A percentile compares a stretch with the other conserved stretches of the same genome.
Evolutionary conservation across 2,888 invertebrate species (phyloP).

Genomic region (Carterocephalus palaemon): DNA sequence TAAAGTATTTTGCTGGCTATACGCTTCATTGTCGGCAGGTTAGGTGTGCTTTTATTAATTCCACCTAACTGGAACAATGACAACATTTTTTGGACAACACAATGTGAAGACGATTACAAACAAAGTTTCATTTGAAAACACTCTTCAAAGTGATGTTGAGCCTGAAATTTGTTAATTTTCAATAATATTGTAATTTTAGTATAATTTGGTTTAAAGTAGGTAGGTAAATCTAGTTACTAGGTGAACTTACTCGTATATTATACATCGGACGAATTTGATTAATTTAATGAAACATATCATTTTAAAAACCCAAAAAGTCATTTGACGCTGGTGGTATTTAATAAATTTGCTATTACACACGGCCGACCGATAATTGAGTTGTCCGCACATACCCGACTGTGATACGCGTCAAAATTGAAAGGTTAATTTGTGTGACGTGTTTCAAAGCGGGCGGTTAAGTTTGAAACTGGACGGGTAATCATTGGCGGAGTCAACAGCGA

Average conservation of each 20-base stretch:
- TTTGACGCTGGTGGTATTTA: slow-evolving; percentile 16
- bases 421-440: slow-evolving; percentile 32
- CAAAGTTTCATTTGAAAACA: too few species aligned
- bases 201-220: too few species aligned
- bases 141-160: too few species aligned
- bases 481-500: slow-evolving; percentile 35
- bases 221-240: too few species aligned
- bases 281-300: too few species aligned
- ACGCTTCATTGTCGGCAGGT: slow-evolving; percentile 5
- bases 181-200: too few species aligned
- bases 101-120: too few species aligned
- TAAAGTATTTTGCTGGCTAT: slow-evolving; percentile 15
- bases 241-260: too few species aligned
- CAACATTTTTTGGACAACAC: too few species aligned
- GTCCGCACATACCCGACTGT: slow-evolving; percentile 20
- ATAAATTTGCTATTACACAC: slow-evolving; percentile 24
- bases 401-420: slow-evolving; percentile 27
- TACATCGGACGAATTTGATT: too few species aligned
- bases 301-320: slow-evolving; percentile 5
- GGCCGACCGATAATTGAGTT: slow-evolving; percentile 23
- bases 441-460: slow-evolving; percentile 32
- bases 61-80: too few species aligned
- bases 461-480: slow-evolving; percentile 36
- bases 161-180: too few species aligned
- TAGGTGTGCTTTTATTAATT: not conserved